phyloP scores from a whole-genome alignment of 2,888 invertebrate species.

The Lasioglossum vierecki region DNA sequence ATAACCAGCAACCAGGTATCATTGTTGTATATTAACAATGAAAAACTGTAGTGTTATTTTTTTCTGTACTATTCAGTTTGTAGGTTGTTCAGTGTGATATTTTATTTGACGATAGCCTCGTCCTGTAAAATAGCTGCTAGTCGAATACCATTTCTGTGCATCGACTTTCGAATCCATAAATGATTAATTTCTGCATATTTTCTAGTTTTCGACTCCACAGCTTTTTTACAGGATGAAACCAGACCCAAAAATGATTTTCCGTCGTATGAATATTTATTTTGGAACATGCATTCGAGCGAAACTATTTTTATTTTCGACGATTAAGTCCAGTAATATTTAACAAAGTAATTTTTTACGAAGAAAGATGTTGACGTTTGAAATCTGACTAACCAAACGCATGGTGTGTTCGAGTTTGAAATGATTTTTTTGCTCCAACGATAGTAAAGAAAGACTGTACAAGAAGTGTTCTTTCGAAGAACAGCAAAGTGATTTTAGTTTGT shows the following conservation, averaged over 20 bases:
- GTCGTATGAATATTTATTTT: slow-evolving; percentile 27
- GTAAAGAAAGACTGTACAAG: not conserved
- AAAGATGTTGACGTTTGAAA: slow-evolving; percentile 55
- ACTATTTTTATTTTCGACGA: not conserved
- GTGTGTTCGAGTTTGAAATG: slow-evolving; percentile 56
- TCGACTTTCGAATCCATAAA: not conserved
- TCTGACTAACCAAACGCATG: slow-evolving; percentile 74
- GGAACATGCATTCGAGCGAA: not conserved
- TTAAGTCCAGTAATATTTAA: slow-evolving; percentile 49
- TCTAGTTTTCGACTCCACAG: not conserved
- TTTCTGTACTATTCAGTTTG: not conserved
- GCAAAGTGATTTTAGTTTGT: not conserved
- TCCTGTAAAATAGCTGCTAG: slow-evolving; percentile 13
- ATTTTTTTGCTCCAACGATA: slow-evolving; percentile 22
- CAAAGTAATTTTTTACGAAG: slow-evolving; percentile 41
- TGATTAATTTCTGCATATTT: not conserved
- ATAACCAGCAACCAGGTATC: slow-evolving; percentile 84
- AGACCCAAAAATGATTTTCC: slow-evolving; percentile 19
- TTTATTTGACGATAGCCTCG: slow-evolving; percentile 11
- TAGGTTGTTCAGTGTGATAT: slow-evolving; percentile 14
- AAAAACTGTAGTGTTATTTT: slow-evolving; percentile 54
- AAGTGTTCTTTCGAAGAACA: not conserved
- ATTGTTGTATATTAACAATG: slow-evolving; percentile 72
- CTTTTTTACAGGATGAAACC: slow-evolving; percentile 33
- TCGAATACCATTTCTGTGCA: not conserved